Percentiles rank a stretch among this genome's conserved stretches.
phyloP scores from a whole-genome alignment of 2,797 vertebrate species.

The Esox masquinongy region DNA sequence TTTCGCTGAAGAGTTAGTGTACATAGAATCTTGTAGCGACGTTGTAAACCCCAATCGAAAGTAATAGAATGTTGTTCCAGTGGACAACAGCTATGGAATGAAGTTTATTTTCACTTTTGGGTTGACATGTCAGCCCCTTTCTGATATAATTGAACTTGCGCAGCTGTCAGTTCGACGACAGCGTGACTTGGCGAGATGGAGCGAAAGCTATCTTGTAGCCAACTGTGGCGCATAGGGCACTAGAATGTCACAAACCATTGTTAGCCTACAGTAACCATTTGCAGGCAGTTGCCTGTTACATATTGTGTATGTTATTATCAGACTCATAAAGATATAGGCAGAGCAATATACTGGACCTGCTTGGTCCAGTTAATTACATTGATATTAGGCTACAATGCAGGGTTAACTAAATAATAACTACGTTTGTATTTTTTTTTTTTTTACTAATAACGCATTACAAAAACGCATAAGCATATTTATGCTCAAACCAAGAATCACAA shows the following conservation, averaged over 20 bases:
- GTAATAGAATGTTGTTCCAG: constrained; percentile 57
- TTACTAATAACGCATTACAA: not conserved
- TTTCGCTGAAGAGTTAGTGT: constrained; percentile 20
- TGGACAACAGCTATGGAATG: constrained; percentile 47
- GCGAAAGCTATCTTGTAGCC: not conserved
- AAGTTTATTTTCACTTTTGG: constrained; percentile 89
- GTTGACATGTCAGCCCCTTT: constrained; percentile 55
- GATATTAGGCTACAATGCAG: not conserved
- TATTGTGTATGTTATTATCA: not conserved
- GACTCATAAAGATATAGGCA: not conserved
- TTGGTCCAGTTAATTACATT: not conserved
- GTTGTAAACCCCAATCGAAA: constrained; percentile 61
- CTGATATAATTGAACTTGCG: constrained; percentile 28
- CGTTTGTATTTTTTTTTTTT: not conserved
- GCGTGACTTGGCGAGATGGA: constrained; percentile 8
- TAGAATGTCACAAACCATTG: constrained; percentile 4
- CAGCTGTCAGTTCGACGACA: constrained; percentile 35
- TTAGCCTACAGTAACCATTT: not conserved
- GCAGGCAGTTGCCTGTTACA: not conserved
- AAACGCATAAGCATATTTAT: not conserved
- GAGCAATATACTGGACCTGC: not conserved
- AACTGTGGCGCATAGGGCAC: constrained; percentile 5
- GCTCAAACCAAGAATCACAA: constrained; percentile 3
- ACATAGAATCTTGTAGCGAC: not conserved
- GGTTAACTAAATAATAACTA: not conserved